These are phyloP conservation scores for Plebejus anna DNA, from an alignment of 2,888 invertebrate species.

Conservation along the genomic window DNA sequence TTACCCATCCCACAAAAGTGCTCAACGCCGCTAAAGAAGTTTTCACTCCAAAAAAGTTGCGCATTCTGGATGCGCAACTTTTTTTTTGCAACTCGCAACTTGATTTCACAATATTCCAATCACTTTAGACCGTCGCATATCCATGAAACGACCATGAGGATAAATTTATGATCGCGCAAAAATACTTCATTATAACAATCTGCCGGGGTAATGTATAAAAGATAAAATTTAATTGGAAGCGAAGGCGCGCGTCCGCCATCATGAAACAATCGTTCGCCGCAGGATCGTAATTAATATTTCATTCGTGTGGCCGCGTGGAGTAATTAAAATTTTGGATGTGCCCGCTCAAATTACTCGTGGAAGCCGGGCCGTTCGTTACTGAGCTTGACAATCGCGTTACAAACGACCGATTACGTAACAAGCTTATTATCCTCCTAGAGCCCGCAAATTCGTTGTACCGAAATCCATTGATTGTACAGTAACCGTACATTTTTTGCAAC, in stretches of 20 bases:
- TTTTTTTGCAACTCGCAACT: too few species aligned
- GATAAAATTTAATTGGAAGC: slow-evolving; percentile 39
- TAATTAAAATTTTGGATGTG: slow-evolving; percentile 41
- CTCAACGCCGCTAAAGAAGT: too few species aligned
- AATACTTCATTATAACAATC: slow-evolving; percentile 27
- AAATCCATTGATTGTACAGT: background rate
- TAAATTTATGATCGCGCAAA: slow-evolving; percentile 22
- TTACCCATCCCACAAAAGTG: too few species aligned
- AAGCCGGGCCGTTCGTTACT: slow-evolving; percentile 17
- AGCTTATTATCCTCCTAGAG: background rate
- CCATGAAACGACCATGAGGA: slow-evolving; percentile 16
- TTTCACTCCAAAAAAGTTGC: too few species aligned
- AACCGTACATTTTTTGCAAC: background rate
- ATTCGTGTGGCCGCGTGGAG: slow-evolving; percentile 38
- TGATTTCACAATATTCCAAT: slow-evolving; percentile 10
- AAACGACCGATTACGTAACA: background rate
- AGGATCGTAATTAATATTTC: slow-evolving; percentile 42
- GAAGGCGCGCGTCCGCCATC: slow-evolving; percentile 35
- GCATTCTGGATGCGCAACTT: too few species aligned
- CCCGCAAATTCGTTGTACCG: background rate
- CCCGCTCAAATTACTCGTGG: slow-evolving; percentile 24
- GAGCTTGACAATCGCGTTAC: slow-evolving; percentile 19
- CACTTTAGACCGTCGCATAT: background rate
- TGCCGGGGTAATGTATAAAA: slow-evolving; percentile 30
- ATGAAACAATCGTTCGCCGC: slow-evolving; percentile 37